These are phyloP conservation scores for Donacobius atricapilla DNA, from an alignment of 2,113 vertebrate genomes.

Conservation along the genomic window DNA sequence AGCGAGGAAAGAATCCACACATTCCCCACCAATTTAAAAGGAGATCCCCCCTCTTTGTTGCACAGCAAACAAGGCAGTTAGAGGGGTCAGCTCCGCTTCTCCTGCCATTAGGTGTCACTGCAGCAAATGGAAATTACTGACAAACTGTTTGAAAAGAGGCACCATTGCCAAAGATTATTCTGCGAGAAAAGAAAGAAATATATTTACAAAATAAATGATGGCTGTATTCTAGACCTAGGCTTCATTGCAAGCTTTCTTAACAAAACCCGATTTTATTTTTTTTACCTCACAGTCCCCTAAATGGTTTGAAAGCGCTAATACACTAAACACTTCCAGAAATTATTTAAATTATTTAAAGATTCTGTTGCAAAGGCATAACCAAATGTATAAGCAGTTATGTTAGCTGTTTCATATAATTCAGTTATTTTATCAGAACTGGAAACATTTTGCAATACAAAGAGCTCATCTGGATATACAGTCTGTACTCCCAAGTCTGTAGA, in stretches of 20 bases:
- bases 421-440: background rate
- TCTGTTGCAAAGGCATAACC: background rate
- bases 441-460: background rate
- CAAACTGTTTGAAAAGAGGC: slow-evolving; percentile 39
- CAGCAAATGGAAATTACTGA: slow-evolving; percentile 62
- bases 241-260: background rate
- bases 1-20: slow-evolving; percentile 39
- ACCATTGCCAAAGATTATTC: background rate
- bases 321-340: background rate
- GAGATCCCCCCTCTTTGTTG: slow-evolving; percentile 30
- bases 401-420: background rate
- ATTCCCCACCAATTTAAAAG: slow-evolving; percentile 34
- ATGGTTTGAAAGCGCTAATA: background rate
- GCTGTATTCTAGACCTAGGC: background rate
- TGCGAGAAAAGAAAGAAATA: background rate
- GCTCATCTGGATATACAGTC: background rate
- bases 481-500: background rate
- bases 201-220: background rate
- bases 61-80: slow-evolving; percentile 36
- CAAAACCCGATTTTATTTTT: background rate
- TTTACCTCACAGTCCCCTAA: background rate
- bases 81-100: slow-evolving; percentile 55
- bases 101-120: slow-evolving; percentile 68
- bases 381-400: background rate
- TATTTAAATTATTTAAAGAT: background rate